Base-by-base conservation (phyloP, 2,888 invertebrate species). In the Erebia ligea region DNA sequence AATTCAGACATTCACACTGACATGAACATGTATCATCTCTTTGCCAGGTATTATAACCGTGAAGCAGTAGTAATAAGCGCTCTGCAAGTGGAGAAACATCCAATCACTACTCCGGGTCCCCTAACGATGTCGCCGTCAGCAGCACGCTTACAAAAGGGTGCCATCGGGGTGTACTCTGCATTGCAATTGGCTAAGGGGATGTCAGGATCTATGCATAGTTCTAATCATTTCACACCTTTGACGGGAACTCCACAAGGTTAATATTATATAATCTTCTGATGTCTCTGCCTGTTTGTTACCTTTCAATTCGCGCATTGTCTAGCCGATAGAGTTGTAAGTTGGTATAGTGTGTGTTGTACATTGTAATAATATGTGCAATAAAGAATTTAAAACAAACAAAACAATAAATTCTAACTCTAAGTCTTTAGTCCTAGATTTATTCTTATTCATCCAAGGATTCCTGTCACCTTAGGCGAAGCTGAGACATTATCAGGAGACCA, bases 11-110 rank as follows among this genome's bases (percentile, higher is more conserved):
- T 34, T 34, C 34, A 34, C 34, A 34, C 34, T 52, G 10, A 10
- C 19, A 9, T 52, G 15, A 52, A 52, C n/a, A 2, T 54, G 17
- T 17, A 42, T 42, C 13, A 42, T 45, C 42, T 61, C 11, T 42
- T 11, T 61, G 42, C 5, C 71, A 98, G 98, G 92, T 98, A 98
- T 91, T 97, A 98, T 94, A 97, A 97, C 88, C 96, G 98, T 77
- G 97, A 98, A 89, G 98, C 98, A 72, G 96, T 98, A 78, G 98
- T 98, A 72, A 97, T 98, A 91, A 98, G 98, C 87, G 98, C 98
- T 68, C 94, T 98, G 73, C 98, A 98, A 94, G 98, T 98, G 78
- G 98, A 98, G 89, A 98, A 98, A 89, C 96, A 98, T 92, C 98
- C 98, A 67, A 96, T 98, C 75, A 96, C 97, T 57, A 97, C 97